A percentile compares a stretch with the other conserved stretches of the same genome.
phyloP scores from a whole-genome alignment of 2,113 vertebrate genomes.

The Syngnathus floridae region DNA sequence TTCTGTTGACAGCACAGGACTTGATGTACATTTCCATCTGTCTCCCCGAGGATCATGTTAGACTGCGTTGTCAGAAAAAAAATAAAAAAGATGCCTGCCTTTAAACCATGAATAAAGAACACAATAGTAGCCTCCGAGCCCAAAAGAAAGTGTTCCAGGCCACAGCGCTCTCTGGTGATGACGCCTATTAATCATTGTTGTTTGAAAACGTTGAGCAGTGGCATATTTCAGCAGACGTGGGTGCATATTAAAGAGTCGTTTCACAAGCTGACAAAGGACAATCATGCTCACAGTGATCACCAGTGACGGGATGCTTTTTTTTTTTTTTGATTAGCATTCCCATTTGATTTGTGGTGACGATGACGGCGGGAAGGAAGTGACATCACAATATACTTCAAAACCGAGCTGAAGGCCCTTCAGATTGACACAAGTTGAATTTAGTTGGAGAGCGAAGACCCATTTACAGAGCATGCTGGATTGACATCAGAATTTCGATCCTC shows the following conservation, averaged over 20 bases:
- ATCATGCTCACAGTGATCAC: conserved; percentile 4
- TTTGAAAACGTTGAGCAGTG: conserved; percentile 28
- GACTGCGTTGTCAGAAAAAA: conserved; percentile 24
- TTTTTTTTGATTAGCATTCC: background rate
- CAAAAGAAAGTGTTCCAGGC: conserved; percentile 6
- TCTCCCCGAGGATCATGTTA: conserved; percentile 18
- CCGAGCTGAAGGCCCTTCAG: background rate
- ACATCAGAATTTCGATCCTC: background rate
- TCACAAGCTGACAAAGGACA: background rate
- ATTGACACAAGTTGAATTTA: background rate
- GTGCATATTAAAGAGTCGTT: conserved; percentile 2
- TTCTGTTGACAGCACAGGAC: conserved; percentile 18
- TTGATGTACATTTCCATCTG: conserved; percentile 14
- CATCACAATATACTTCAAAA: background rate
- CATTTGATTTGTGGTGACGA: background rate
- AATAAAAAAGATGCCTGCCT: conserved; percentile 13
- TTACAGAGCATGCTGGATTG: too few species aligned
- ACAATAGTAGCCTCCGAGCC: conserved; percentile 4
- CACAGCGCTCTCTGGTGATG: conserved; percentile 1
- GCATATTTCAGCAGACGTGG: conserved; percentile 20
- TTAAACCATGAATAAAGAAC: conserved; percentile 29
- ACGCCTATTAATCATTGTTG: conserved; percentile 28
- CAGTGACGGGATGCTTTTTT: background rate
- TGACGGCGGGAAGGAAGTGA: background rate
- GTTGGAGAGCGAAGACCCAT: background rate